phyloP scores from a whole-genome alignment of 2,797 vertebrate genomes.

The Periparus ater region DNA sequence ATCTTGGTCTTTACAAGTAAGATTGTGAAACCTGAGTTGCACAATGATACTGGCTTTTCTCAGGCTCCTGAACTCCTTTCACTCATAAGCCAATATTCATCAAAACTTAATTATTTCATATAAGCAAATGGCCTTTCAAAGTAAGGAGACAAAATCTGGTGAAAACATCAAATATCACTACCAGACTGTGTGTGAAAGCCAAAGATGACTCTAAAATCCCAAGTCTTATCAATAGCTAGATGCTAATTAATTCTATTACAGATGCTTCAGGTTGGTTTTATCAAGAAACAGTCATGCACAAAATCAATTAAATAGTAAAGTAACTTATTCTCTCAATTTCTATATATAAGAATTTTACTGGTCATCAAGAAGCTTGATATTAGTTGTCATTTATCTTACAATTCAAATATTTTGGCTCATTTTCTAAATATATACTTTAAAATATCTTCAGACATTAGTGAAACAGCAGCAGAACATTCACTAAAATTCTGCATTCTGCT shows the following conservation, averaged over 20 bases:
- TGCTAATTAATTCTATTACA: background rate
- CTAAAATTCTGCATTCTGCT: background rate
- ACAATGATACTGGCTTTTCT: background rate
- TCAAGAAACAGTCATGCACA: background rate
- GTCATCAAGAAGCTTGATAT: background rate
- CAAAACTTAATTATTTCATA: background rate
- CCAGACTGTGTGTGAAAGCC: background rate
- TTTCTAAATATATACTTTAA: background rate
- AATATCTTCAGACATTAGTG: background rate
- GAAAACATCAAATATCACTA: background rate
- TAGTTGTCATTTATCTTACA: background rate
- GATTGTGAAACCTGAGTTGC: background rate
- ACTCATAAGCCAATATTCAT: background rate
- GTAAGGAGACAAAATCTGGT: background rate
- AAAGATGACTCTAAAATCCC: background rate
- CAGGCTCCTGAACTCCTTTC: background rate
- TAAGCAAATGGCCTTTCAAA: background rate
- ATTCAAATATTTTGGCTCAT: background rate
- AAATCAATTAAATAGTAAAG: background rate
- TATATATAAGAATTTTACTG: background rate
- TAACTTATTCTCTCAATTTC: background rate
- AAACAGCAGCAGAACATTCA: background rate
- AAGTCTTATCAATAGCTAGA: background rate
- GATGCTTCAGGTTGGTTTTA: background rate
- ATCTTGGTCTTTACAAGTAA: slow-evolving; percentile 20